These are phyloP conservation scores for Paramuricea clavata DNA, from an alignment of 92 coral and sea anemone genomes.

Conservation along the genomic window DNA sequence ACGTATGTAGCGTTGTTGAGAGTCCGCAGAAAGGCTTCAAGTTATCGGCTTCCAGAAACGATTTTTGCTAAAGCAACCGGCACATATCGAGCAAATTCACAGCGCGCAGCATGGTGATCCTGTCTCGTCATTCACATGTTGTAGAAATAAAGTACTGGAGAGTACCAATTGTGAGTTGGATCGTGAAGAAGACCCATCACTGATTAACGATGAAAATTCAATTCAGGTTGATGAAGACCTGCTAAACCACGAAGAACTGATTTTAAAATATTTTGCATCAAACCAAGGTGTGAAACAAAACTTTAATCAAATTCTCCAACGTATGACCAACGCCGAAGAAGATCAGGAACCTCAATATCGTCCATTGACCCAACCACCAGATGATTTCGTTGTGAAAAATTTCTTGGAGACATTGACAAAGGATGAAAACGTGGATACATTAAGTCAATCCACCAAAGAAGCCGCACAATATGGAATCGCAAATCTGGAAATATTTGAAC, in stretches of 20 bases:
- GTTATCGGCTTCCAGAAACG: constrained; percentile 36
- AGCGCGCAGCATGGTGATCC: neutral
- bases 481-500: neutral
- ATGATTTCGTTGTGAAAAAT: neutral
- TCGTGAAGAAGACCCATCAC: neutral
- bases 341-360: neutral
- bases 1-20: constrained; percentile 57
- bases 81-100: constrained; percentile 10
- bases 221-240: neutral
- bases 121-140: neutral
- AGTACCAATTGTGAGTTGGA: neutral
- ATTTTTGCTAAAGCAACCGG: constrained; percentile 33
- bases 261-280: neutral
- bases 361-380: neutral
- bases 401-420: neutral
- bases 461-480: neutral
- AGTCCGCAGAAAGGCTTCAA: constrained; percentile 46
- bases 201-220: neutral
- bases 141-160: neutral
- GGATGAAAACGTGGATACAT: neutral
- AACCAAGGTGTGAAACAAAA: neutral
- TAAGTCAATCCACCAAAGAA: neutral
- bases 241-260: neutral
- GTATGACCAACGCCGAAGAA: neutral
- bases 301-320: neutral